phyloP scores from a whole-genome alignment of 2,113 vertebrate species.

The Cromileptes altivelis region DNA sequence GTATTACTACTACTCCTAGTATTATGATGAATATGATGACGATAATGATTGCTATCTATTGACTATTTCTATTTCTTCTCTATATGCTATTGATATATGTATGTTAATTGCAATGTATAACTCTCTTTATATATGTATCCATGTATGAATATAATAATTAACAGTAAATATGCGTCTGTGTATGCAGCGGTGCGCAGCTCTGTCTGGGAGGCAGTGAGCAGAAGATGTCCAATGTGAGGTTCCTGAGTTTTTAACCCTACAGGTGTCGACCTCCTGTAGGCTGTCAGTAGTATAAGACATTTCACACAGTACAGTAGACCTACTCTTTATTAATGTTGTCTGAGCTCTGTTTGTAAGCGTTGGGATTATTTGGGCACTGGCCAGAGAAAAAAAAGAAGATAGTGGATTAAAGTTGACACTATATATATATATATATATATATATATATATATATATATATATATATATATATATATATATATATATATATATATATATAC shows the following conservation, averaged over 20 bases:
- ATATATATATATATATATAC: background rate
- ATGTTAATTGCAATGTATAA: constrained; percentile 88
- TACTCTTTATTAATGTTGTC: constrained; percentile 21
- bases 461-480: background rate
- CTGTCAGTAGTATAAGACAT: background rate
- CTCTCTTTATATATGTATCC: constrained; percentile 87
- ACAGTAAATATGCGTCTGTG: constrained; percentile 81
- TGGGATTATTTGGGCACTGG: constrained; percentile 2
- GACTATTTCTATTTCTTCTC: constrained; percentile 85
- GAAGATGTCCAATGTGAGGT: background rate
- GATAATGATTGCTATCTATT: constrained; percentile 83
- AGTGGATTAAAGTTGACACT: constrained; percentile 1
- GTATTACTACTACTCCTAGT: constrained; percentile 83
- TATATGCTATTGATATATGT: constrained; percentile 89
- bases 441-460: too few relatives aligned
- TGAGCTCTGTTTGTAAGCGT: constrained; percentile 34
- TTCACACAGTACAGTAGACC: background rate
- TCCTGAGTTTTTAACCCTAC: background rate
- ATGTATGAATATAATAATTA: constrained; percentile 86
- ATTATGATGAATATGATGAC: constrained; percentile 85
- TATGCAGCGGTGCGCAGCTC: constrained; percentile 73
- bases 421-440: background rate
- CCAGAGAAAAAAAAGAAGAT: background rate
- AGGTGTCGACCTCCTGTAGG: background rate
- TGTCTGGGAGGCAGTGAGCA: constrained; percentile 59